phyloP scores from a whole-genome alignment of 1,140 invertebrate genomes.

The Hyphantria cunea region DNA sequence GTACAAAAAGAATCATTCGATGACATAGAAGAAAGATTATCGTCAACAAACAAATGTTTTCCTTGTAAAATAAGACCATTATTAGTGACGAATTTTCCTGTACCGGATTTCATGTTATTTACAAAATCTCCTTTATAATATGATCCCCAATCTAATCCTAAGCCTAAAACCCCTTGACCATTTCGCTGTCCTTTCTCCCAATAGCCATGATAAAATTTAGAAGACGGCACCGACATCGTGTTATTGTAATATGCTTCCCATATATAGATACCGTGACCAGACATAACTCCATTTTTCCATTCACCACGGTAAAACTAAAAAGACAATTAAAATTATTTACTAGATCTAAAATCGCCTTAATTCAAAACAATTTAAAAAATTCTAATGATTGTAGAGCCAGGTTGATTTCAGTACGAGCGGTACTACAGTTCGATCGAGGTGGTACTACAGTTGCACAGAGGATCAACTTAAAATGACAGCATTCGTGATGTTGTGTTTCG shows the following conservation, averaged over 20 bases:
- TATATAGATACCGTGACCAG: conserved; percentile 82
- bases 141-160: conserved; percentile 79
- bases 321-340: neutral
- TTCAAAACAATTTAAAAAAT: too few relatives aligned
- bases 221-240: conserved; percentile 75
- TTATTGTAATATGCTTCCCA: conserved; percentile 81
- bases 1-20: conserved; percentile 20
- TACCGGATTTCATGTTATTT: conserved; percentile 82
- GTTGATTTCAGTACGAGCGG: too few relatives aligned
- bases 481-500: too few relatives aligned
- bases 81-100: conserved; percentile 80
- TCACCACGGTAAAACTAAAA: conserved; percentile 80
- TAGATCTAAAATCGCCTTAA: too few relatives aligned
- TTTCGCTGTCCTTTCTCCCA: conserved; percentile 80
- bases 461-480: too few relatives aligned
- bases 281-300: conserved; percentile 82
- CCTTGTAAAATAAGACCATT: conserved; percentile 78
- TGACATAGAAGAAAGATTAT: conserved; percentile 63
- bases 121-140: conserved; percentile 82
- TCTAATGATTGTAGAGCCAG: too few relatives aligned
- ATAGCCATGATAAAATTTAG: conserved; percentile 78
- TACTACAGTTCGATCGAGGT: too few relatives aligned
- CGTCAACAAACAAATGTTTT: conserved; percentile 77
- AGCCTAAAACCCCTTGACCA: conserved; percentile 79
- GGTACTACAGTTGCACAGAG: too few relatives aligned